Conservation (phyloP, 2,113 vertebrate species). For the Nibea albiflora region DNA sequence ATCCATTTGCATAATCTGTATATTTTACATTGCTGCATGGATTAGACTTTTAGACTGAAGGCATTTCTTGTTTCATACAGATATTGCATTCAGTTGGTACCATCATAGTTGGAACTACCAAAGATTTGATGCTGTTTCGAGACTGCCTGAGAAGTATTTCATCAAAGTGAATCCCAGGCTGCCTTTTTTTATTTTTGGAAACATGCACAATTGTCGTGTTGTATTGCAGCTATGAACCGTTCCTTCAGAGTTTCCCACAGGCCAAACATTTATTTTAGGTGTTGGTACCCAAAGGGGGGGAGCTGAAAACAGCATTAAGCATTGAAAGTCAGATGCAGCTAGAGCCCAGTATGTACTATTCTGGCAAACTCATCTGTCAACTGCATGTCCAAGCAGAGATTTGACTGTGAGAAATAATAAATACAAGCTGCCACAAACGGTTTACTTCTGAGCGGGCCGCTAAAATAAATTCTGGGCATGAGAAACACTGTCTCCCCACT, state of each 20-base stretch:
- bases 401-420: slow-evolving; percentile 21
- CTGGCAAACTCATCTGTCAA: slow-evolving; percentile 17
- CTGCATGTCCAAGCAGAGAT: slow-evolving; percentile 21
- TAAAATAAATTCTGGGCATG: slow-evolving; percentile 9
- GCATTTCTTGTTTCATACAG: background rate
- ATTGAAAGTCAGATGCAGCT: slow-evolving; percentile 11
- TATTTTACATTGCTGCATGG: slow-evolving; percentile 15
- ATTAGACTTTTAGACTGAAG: background rate
- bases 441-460: slow-evolving; percentile 5
- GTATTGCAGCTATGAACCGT: slow-evolving; percentile 9
- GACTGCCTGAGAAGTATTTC: slow-evolving; percentile 15
- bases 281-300: slow-evolving; percentile 1
- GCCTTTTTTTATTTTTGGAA: background rate
- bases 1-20: background rate
- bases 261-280: slow-evolving; percentile 42
- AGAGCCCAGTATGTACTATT: slow-evolving; percentile 4
- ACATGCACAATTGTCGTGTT: slow-evolving; percentile 10
- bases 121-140: slow-evolving; percentile 17
- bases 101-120: background rate
- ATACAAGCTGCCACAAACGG: slow-evolving; percentile 12
- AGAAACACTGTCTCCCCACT: background rate
- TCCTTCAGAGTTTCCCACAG: slow-evolving; percentile 32
- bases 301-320: slow-evolving; percentile 2
- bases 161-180: slow-evolving; percentile 19
- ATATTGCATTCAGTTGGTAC: background rate